Base-by-base conservation (phyloP, 2,113 vertebrate species). In the Carettochelys insculpta region DNA sequence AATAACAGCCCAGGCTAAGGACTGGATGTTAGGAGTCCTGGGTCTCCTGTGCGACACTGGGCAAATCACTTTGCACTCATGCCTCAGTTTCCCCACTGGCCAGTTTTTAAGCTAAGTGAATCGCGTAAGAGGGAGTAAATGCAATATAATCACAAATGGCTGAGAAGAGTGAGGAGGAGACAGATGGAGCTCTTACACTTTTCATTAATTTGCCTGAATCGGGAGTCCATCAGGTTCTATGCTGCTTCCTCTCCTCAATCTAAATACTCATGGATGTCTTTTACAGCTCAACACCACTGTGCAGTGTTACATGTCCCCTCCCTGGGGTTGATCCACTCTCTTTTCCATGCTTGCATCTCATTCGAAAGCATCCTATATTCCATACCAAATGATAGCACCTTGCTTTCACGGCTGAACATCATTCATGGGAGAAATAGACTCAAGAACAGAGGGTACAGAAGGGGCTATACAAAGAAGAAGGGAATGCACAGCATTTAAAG, bases 381-480 rank as follows among this genome's bases (percentile, higher is more conserved):
- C 45, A 96, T 58, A 90, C 89, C 95, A 96, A 95, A 94, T 88
- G 86, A 53, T 73, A 77, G 93, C 92, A 80, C 76, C 48, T 92
- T 85, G 85, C 90, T 87, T 92, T 92, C 94, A 73, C 56, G 61
- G 71, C 56, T 94, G 85, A 92, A 96, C 92, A 89, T 81, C 80
- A 92, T 96, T 95, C 94, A 92, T 82, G 83, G 94, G 95, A 96
- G 92, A 92, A 92, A 96, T 94, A 85, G 91, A 87, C 83, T 65
- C 38, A 65, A 61, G 54, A 90, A 89, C 86, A 79, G 41, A 65
- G 90, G 80, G 82, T 82, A 76, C 8, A 88, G 90, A 58, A 86
- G 89, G 87, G 83, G 65, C 34, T 92, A 68, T 68, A 38, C n/a
- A 11, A 4, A 22, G 34, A 38, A 68, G n/a, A 68, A 68, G 13